phyloP scores from a whole-genome alignment of 2,888 invertebrate species.

The Elmis aenea region DNA sequence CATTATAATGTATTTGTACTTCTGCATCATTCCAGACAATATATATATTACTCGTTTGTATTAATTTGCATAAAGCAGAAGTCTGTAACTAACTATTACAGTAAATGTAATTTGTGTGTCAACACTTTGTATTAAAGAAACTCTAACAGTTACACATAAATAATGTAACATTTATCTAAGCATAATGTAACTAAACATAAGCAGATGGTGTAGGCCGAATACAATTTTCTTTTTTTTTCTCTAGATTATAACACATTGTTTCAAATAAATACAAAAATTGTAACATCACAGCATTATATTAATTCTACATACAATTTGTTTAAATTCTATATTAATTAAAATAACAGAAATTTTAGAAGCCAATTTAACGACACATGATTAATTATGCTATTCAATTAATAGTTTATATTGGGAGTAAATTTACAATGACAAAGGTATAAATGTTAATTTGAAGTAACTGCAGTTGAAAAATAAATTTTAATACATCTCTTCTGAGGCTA shows the following conservation, averaged over 20 bases:
- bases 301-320: constrained; percentile 14
- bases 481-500: too few relatives aligned
- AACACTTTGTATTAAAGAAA: too few relatives aligned
- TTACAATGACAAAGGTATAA: too few relatives aligned
- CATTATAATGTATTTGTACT: constrained; percentile 32
- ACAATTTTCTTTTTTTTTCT: constrained; percentile 7
- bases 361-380: not conserved
- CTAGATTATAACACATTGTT: constrained; percentile 27
- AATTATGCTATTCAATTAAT: too few relatives aligned
- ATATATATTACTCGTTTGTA: not conserved
- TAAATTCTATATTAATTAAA: not conserved
- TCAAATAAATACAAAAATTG: constrained; percentile 42
- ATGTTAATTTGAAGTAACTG: too few relatives aligned
- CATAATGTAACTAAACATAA: constrained; percentile 12
- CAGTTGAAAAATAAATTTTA: too few relatives aligned
- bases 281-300: constrained; percentile 40
- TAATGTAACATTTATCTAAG: constrained; percentile 4
- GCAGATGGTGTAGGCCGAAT: constrained; percentile 20
- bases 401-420: not conserved
- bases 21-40: constrained; percentile 28
- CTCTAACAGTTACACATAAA: too few relatives aligned
- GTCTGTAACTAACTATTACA: constrained; percentile 11
- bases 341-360: not conserved
- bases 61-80: constrained; percentile 14
- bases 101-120: too few relatives aligned